Percentiles rank a stretch among this genome's conserved stretches.
Conservation (phyloP, 2,888 invertebrate species). For the Dynastes maya region DNA sequence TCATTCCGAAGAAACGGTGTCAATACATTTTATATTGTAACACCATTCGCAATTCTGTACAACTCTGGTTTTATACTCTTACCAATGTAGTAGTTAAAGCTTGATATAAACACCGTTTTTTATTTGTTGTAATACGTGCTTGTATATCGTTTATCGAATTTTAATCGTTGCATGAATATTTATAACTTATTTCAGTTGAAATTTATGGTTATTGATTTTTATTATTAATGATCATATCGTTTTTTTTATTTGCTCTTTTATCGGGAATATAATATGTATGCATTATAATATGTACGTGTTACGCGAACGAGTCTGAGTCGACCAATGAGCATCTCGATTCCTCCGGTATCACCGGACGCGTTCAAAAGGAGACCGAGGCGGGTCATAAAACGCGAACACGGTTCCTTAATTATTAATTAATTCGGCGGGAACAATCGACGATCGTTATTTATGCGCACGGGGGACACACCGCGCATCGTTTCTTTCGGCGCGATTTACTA, state of each 20-base stretch:
- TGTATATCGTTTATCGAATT: slow-evolving; percentile 23
- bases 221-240: slow-evolving; percentile 41
- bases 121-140: too few species aligned
- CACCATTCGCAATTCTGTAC: too few species aligned
- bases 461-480: slow-evolving; percentile 27
- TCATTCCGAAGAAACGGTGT: too few species aligned
- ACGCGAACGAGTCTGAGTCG: slow-evolving; percentile 12
- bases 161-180: slow-evolving; percentile 49
- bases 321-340: neutral
- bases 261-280: slow-evolving; percentile 21
- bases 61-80: too few species aligned
- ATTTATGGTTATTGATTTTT: slow-evolving; percentile 51
- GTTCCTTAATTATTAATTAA: slow-evolving; percentile 46
- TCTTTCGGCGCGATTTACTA: slow-evolving; percentile 38
- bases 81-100: too few species aligned
- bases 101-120: too few species aligned
- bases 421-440: slow-evolving; percentile 47
- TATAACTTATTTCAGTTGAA: slow-evolving; percentile 50
- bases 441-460: slow-evolving; percentile 44
- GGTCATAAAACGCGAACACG: slow-evolving; percentile 44
- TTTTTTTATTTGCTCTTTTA: slow-evolving; percentile 29
- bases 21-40: too few species aligned
- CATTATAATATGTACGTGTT: slow-evolving; percentile 25
- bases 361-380: slow-evolving; percentile 41
- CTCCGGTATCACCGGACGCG: slow-evolving; percentile 35